These are phyloP conservation scores for Pseudochirops cupreus DNA, from an alignment of 2,797 vertebrate species.

Conservation along the genomic window DNA sequence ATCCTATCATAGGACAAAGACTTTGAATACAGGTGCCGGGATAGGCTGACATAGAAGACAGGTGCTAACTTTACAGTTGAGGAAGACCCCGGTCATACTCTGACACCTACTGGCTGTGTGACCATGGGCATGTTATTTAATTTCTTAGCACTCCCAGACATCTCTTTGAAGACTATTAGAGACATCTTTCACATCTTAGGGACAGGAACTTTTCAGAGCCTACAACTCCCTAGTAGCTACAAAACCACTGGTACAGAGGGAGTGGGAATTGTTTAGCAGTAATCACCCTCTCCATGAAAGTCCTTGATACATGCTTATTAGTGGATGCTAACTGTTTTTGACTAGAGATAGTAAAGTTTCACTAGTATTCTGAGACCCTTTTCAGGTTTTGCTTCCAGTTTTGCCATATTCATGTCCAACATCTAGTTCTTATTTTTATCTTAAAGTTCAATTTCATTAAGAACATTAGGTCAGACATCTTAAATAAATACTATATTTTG, in stretches of 20 bases:
- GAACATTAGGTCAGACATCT: neutral
- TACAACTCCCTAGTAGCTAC: neutral
- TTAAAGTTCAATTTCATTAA: conserved; percentile 24
- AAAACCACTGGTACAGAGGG: neutral
- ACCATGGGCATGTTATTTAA: neutral
- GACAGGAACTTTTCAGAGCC: neutral
- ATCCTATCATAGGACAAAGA: neutral
- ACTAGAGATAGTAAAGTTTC: conserved; percentile 29
- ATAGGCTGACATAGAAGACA: neutral
- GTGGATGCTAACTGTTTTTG: conserved; percentile 31
- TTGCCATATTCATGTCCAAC: neutral
- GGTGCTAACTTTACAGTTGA: neutral
- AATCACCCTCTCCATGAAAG: neutral
- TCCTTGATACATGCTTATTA: conserved; percentile 34
- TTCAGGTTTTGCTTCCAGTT: conserved; percentile 14
- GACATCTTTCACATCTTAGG: neutral
- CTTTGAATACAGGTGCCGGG: neutral
- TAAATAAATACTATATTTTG: conserved; percentile 25
- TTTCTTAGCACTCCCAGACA: neutral
- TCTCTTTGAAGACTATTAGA: neutral
- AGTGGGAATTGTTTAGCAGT: neutral
- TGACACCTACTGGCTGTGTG: neutral
- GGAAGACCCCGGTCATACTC: neutral
- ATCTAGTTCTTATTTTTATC: conserved; percentile 22
- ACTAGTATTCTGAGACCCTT: neutral